Base-by-base conservation (phyloP, 1,140 invertebrate genomes). In the Drosophila ercepeae region DNA sequence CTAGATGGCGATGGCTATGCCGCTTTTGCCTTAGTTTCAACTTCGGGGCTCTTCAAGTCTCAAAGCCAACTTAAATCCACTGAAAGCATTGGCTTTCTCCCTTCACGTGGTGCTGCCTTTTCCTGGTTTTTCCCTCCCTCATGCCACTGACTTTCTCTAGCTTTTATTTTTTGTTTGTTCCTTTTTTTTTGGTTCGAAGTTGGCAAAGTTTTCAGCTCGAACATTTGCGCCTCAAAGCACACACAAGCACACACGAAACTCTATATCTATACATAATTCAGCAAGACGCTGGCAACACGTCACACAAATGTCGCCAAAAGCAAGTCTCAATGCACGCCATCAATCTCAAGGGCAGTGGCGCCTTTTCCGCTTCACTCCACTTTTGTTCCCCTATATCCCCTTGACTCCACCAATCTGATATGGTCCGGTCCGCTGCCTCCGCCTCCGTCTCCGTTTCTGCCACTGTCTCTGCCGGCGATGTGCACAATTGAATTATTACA, bases 401-500 rank as follows among this genome's bases (percentile, higher is more conserved):
- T 23, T 29, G 8, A 9, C 44, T 18, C 16, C 7, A 18, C 23
- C 39, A 18, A 18, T 42, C 16, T 16, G 39, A 42, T 39, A 9
- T 21, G 32, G 44, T 57, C 23, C 34, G 36, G 2, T 32, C 29
- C 29, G 29, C 29, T 32, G 9, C 29, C 29, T 32, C 25, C 1
- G 25, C 8, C 27, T 27, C 8, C 9, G 3, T n/a, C n/a, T n/a
- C 27, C 27, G 6, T n/a, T n/a, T n/a, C 11, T 4, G 29, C 0
- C 29, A 4, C 58, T 50, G 45, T 46, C 50, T 23, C 67, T 29
- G 19, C 27, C 29, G 27, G 39, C 34, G 67, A 34, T 36, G 41
- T 29, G 63, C 78, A 77, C 89, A 89, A 90, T 89, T 90, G 89
- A 90, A 90, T 90, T 90, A 90, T 90, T 90, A 89, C 83, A 75